phyloP scores from a whole-genome alignment of 53 echinoderm and acorn worm genomes.

The Stichopus horrens region DNA sequence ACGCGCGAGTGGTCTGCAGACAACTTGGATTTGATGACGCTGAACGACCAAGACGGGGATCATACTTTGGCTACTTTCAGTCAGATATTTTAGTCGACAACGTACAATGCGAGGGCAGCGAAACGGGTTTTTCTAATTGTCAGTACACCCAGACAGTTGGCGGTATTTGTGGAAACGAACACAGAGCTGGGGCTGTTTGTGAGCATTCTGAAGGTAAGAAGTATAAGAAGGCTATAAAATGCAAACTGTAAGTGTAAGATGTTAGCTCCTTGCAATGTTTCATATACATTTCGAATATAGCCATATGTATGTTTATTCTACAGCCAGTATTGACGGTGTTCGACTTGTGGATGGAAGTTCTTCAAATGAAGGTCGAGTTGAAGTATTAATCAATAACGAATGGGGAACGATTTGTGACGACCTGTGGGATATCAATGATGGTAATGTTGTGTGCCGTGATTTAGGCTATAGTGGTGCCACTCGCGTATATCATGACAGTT shows the following conservation, averaged over 20 bases:
- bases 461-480: background rate
- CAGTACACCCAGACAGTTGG: background rate
- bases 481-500: background rate
- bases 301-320: background rate
- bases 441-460: background rate
- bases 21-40: background rate
- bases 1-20: background rate
- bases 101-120: background rate
- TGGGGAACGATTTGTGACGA: slow-evolving; percentile 10
- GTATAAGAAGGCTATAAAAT: background rate
- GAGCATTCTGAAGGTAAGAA: background rate
- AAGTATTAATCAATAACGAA: background rate
- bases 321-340: background rate
- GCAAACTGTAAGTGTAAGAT: too few relatives aligned
- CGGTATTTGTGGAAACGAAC: background rate
- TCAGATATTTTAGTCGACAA: background rate
- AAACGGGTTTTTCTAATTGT: background rate
- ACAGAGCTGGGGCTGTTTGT: background rate
- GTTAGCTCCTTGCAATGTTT: too few relatives aligned
- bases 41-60: background rate
- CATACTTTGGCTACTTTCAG: background rate
- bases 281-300: too few relatives aligned
- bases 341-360: background rate
- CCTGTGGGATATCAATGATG: background rate
- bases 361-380: background rate